phyloP scores from a whole-genome alignment of 2,113 vertebrate species.

The Pangasianodon hypophthalmus region DNA sequence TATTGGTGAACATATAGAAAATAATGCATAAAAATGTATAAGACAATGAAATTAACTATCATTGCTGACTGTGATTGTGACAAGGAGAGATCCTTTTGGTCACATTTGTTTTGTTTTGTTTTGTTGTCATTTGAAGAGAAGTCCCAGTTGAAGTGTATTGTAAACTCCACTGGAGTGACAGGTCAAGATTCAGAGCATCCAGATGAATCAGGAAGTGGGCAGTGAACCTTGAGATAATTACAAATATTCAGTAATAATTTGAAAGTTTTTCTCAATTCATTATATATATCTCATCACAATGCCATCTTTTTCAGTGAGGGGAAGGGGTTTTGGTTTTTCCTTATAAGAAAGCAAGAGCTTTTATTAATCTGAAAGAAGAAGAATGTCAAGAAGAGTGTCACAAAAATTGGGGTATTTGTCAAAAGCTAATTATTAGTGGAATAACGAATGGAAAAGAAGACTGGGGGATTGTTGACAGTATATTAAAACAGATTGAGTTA shows the following conservation, averaged over 20 bases:
- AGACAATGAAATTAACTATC: not conserved
- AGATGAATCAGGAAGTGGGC: not conserved
- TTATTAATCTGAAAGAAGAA: not conserved
- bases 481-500: not conserved
- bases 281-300: not conserved
- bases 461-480: not conserved
- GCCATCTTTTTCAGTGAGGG: not conserved
- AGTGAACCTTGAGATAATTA: not conserved
- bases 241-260: not conserved
- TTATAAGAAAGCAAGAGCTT: not conserved
- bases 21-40: conserved; percentile 25
- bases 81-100: conserved; percentile 19
- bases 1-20: not conserved
- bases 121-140: conserved; percentile 21
- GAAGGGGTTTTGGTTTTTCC: not conserved
- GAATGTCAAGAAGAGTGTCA: not conserved
- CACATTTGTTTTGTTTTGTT: conserved; percentile 19
- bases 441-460: not conserved
- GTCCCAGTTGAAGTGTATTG: not conserved
- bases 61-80: conserved; percentile 7
- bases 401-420: not conserved
- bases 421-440: not conserved
- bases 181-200: not conserved
- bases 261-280: too few species aligned
- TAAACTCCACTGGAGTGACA: not conserved